Evolutionary conservation across 2,113 vertebrate genomes (phyloP), one percentile per base, ranked within the genome.

Genomic region (Peromyscus polionotus): DNA sequence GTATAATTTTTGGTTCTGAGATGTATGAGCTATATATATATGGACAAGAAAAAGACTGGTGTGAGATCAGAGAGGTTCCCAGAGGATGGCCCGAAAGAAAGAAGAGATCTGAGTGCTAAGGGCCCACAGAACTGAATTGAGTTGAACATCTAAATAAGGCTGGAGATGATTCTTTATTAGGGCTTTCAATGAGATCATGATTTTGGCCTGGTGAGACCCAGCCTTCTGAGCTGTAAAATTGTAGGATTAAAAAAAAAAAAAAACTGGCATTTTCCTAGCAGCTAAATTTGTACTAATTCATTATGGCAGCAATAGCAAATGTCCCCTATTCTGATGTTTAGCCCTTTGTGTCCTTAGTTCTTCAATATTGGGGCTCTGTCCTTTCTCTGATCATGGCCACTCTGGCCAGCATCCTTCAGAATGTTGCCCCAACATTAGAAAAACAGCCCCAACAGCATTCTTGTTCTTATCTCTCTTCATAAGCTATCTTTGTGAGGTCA

Each of bases 1-100:
- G 12, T 1, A 5, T n/a, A 8, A 4, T 45, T 72, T 12, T 24
- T 45, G 36, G 7, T 36, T 65, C 63, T 88, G 51, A 95, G 26
- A 54, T 24, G 0, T 36, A 65, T 6, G 16, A 4, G 19, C 72
- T 59, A 19, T 0, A 0, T 9, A 0, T 9, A 80, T 54, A 54
- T 67, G 59, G 26, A 63, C 7, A 59, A 5, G 22, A 73, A 5
- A 13, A 19, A 88, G 33, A n/a, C 16, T 84, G 4, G 3, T 14
- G 31, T n/a, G 33, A 45, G 16, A 26, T 51, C 19, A 28, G 5
- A 14, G 20, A 1, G 10, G 19, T 61, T 3, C 19, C n/a, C 36
- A 63, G 20, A 68, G 26, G 28, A 87, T 0, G 16, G 36, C 11
- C 73, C 76, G 17, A 14, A 92, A 85, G 10, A n/a, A 73, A 67